A percentile compares a stretch with the other conserved stretches of the same genome.
Evolutionary conservation across 2,888 invertebrate species (phyloP).

Genomic region (Crocallis elinguaria): DNA sequence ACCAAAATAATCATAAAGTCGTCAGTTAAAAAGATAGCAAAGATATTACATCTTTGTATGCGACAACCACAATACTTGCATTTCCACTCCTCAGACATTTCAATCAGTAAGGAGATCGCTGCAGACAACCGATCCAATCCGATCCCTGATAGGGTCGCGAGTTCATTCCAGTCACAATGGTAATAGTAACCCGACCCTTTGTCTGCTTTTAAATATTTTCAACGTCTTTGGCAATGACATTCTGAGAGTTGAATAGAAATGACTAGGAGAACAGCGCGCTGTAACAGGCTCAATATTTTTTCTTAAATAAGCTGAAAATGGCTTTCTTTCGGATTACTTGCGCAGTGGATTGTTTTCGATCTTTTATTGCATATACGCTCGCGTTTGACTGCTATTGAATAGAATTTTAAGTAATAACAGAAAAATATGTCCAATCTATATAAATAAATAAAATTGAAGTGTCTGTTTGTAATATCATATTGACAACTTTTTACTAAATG

Average conservation of each 20-base stretch:
- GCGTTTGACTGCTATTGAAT: too few relatives aligned
- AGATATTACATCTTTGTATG: constrained; percentile 24
- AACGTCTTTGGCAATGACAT: constrained; percentile 16
- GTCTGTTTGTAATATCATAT: too few relatives aligned
- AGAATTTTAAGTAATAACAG: too few relatives aligned
- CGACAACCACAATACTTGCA: constrained; percentile 21
- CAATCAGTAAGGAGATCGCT: constrained; percentile 21
- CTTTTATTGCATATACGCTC: too few relatives aligned
- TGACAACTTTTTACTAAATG: too few relatives aligned
- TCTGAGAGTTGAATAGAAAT: constrained; percentile 10
- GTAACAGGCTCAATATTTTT: too few relatives aligned
- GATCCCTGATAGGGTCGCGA: constrained; percentile 23
- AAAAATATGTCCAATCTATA: too few relatives aligned
- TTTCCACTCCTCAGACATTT: constrained; percentile 14
- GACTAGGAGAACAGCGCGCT: not conserved
- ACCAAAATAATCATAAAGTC: not conserved
- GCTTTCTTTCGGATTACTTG: too few relatives aligned
- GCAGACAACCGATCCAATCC: constrained; percentile 17
- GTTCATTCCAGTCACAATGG: constrained; percentile 33
- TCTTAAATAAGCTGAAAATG: too few relatives aligned
- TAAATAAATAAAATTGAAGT: too few relatives aligned
- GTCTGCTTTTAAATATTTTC: constrained; percentile 27
- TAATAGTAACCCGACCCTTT: constrained; percentile 35
- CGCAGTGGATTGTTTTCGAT: too few relatives aligned
- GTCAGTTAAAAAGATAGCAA: constrained; percentile 28